Percentiles rank a stretch among this genome's conserved stretches.
phyloP scores from a whole-genome alignment of 2,113 vertebrate genomes.

The Corydoras maculifer region DNA sequence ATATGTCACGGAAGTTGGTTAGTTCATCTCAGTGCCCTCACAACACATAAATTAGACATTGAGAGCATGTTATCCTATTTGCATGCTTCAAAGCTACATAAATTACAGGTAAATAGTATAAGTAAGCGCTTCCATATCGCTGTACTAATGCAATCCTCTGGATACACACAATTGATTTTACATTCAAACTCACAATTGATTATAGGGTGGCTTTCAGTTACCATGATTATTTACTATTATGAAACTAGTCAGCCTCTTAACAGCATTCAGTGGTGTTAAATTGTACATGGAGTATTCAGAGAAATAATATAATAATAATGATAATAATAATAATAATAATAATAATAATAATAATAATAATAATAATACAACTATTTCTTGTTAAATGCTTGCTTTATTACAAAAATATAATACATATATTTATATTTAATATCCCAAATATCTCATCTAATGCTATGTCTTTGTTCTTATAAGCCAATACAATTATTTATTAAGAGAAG shows the following conservation, averaged over 20 bases:
- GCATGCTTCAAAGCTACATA: not conserved
- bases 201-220: slow-evolving; percentile 17
- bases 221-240: slow-evolving; percentile 14
- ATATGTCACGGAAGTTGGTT: not conserved
- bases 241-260: slow-evolving; percentile 13
- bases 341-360: not conserved
- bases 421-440: too few relatives aligned
- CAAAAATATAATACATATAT: too few relatives aligned
- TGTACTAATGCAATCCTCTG: slow-evolving; percentile 1
- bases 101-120: not conserved
- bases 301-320: not conserved
- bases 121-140: not conserved
- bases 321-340: not conserved
- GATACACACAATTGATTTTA: slow-evolving; percentile 5
- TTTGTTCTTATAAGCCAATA: too few relatives aligned
- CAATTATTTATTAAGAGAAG: too few relatives aligned
- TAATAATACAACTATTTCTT: not conserved
- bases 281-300: not conserved
- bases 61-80: slow-evolving; percentile 24
- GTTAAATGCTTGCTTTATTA: not conserved
- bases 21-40: not conserved
- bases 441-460: too few relatives aligned
- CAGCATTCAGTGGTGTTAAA: not conserved
- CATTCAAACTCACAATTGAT: slow-evolving; percentile 3
- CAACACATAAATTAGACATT: slow-evolving; percentile 1